Conservation (phyloP, 64 coral and sea anemone genomes). For the Montipora foliosa region DNA sequence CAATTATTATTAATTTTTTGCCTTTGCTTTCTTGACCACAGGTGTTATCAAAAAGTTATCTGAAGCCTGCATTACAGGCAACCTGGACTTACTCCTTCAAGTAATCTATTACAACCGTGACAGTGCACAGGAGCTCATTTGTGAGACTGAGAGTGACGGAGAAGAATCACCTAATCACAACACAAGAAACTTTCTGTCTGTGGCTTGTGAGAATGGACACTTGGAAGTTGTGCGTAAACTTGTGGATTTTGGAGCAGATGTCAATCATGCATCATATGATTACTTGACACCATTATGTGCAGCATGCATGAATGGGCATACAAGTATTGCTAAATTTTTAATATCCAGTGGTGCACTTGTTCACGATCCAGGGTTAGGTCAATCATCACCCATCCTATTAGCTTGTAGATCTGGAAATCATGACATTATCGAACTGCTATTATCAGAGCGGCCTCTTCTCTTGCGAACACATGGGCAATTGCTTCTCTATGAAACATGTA, state of each 20-base stretch:
- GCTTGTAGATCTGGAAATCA: slow-evolving; percentile 81
- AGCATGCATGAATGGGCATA: slow-evolving; percentile 80
- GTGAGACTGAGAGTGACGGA: neutral
- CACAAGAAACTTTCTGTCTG: slow-evolving; percentile 43
- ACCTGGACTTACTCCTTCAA: slow-evolving; percentile 79
- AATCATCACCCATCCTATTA: slow-evolving; percentile 74
- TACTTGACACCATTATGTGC: slow-evolving; percentile 73
- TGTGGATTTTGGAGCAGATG: slow-evolving; percentile 79
- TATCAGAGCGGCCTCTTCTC: slow-evolving; percentile 74
- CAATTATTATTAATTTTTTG: no score
- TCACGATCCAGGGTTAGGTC: slow-evolving; percentile 32
- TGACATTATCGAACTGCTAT: slow-evolving; percentile 77
- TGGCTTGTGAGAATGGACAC: slow-evolving; percentile 87
- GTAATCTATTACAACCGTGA: slow-evolving; percentile 78
- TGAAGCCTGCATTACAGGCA: slow-evolving; percentile 85
- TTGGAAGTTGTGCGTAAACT: slow-evolving; percentile 79
- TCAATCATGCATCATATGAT: slow-evolving; percentile 67
- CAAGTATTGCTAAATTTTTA: slow-evolving; percentile 77
- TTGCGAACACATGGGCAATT: slow-evolving; percentile 67
- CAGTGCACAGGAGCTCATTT: slow-evolving; percentile 62
- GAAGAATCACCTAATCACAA: slow-evolving; percentile 1
- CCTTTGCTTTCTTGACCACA: neutral
- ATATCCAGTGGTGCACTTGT: slow-evolving; percentile 67
- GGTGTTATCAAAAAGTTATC: slow-evolving; percentile 71
- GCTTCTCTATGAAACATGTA: slow-evolving; percentile 72